These are phyloP conservation scores for Drosophila triauraria DNA, from an alignment of 1,140 invertebrate species.

Conservation along the genomic window DNA sequence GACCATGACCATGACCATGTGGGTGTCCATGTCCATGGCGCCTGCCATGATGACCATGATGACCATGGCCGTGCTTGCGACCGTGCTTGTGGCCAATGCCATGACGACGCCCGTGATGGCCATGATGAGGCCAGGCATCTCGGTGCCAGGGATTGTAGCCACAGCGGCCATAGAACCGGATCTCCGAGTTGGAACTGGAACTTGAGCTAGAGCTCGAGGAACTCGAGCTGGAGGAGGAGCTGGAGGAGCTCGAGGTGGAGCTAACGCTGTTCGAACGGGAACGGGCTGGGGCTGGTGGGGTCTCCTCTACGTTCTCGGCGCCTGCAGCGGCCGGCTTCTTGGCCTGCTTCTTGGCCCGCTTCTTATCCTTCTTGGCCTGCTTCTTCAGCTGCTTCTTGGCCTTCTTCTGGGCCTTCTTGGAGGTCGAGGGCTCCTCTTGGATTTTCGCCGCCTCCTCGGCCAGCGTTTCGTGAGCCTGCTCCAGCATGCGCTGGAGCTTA, in stretches of 20 bases:
- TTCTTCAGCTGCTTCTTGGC: slow-evolving; percentile 53
- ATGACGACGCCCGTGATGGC: slow-evolving; percentile 34
- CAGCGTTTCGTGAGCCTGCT: slow-evolving; percentile 50
- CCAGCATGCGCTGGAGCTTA: slow-evolving; percentile 64
- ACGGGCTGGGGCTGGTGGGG: not conserved
- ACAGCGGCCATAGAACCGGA: slow-evolving; percentile 9
- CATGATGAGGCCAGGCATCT: slow-evolving; percentile 6
- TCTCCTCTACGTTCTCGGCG: not conserved
- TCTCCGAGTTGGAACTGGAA: too few species aligned
- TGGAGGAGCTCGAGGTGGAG: slow-evolving; percentile 43
- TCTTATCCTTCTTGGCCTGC: slow-evolving; percentile 46
- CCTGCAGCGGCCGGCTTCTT: slow-evolving; percentile 11
- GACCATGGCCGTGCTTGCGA: slow-evolving; percentile 26
- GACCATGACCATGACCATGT: slow-evolving; percentile 31
- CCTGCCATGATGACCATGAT: slow-evolving; percentile 12
- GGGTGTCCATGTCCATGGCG: slow-evolving; percentile 18
- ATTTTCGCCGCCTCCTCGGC: slow-evolving; percentile 20
- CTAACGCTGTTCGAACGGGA: slow-evolving; percentile 51
- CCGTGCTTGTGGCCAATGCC: slow-evolving; percentile 22
- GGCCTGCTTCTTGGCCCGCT: slow-evolving; percentile 44
- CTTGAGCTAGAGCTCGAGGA: slow-evolving; percentile 1
- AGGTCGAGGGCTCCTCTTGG: not conserved
- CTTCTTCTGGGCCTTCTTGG: slow-evolving; percentile 26
- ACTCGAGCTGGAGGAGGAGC: slow-evolving; percentile 42
- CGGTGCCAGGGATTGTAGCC: slow-evolving; percentile 29